Conservation (phyloP, 1,140 invertebrate species). For the Euura saliciscinereae region DNA sequence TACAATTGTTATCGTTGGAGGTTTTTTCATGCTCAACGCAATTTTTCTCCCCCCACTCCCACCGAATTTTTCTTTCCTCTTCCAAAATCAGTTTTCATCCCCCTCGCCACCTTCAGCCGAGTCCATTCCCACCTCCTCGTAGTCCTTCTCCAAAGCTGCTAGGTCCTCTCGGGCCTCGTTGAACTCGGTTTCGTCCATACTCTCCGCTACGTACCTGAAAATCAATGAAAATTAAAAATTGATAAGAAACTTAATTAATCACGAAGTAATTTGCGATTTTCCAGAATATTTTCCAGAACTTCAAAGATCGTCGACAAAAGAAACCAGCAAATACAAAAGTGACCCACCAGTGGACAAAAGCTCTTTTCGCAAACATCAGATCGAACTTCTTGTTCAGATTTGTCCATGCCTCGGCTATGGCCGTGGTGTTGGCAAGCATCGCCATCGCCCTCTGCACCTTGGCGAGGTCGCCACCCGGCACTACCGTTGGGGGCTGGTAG, state of each 20-base stretch:
- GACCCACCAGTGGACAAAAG: constrained; percentile 66
- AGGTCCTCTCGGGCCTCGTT: constrained; percentile 79
- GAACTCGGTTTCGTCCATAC: constrained; percentile 76
- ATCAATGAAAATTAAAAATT: too few species aligned
- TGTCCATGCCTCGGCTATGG: constrained; percentile 86
- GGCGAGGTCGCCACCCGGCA: constrained; percentile 80
- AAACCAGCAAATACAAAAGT: constrained; percentile 53
- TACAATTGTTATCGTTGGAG: not conserved
- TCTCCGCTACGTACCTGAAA: constrained; percentile 66
- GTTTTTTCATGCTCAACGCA: not conserved
- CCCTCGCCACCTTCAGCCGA: constrained; percentile 43
- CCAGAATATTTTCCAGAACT: constrained; percentile 72
- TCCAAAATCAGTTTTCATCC: constrained; percentile 29
- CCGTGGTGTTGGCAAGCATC: constrained; percentile 87
- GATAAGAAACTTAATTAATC: constrained; percentile 38
- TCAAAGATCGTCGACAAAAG: constrained; percentile 78
- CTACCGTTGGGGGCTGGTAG: constrained; percentile 86
- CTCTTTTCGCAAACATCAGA: constrained; percentile 65
- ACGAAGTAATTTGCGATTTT: constrained; percentile 63
- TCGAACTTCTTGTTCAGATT: constrained; percentile 68
- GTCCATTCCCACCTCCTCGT: constrained; percentile 47
- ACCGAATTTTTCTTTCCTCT: not conserved
- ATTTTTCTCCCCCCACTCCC: not conserved
- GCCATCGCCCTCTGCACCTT: constrained; percentile 86
- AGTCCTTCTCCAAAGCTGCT: constrained; percentile 69